Percentiles rank a stretch among this genome's conserved stretches.
These are phyloP conservation scores for Trachurus trachurus DNA, from an alignment of 2,797 vertebrate genomes.

Conservation along the genomic window DNA sequence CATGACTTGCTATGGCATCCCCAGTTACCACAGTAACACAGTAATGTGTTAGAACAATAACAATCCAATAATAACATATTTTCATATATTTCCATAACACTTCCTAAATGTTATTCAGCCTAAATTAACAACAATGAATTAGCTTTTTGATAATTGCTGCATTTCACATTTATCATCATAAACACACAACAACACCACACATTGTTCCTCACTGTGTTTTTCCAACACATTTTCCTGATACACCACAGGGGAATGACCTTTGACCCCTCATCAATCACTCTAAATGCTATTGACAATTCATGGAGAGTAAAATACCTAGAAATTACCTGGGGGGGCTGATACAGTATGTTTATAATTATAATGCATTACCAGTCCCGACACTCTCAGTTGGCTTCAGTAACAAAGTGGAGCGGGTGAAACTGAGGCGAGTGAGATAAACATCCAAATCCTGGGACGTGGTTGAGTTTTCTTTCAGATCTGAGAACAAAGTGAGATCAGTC, in stretches of 20 bases:
- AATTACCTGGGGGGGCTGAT: background rate
- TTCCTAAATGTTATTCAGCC: no score
- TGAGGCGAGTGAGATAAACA: background rate
- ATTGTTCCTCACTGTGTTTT: no score
- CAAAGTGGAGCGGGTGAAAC: background rate
- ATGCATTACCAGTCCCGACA: background rate
- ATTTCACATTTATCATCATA: background rate
- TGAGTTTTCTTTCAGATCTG: background rate
- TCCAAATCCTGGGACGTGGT: background rate
- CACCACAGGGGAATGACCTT: conserved; percentile 1
- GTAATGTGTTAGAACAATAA: no score
- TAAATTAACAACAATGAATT: no score
- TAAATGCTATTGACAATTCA: background rate
- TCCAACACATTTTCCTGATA: background rate
- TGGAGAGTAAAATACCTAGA: background rate
- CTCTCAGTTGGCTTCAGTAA: background rate
- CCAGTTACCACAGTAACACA: no score
- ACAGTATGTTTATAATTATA: background rate
- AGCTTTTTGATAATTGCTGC: background rate
- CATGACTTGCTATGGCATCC: no score
- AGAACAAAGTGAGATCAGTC: background rate
- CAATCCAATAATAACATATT: no score
- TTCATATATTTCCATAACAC: no score
- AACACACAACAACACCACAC: background rate
- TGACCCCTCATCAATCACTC: conserved; percentile 15